Evolutionary conservation across 35 echinoderm and acorn worm species (phyloP), one percentile per base, ranked within the genome.

Genomic region (Amphiura filiformis): DNA sequence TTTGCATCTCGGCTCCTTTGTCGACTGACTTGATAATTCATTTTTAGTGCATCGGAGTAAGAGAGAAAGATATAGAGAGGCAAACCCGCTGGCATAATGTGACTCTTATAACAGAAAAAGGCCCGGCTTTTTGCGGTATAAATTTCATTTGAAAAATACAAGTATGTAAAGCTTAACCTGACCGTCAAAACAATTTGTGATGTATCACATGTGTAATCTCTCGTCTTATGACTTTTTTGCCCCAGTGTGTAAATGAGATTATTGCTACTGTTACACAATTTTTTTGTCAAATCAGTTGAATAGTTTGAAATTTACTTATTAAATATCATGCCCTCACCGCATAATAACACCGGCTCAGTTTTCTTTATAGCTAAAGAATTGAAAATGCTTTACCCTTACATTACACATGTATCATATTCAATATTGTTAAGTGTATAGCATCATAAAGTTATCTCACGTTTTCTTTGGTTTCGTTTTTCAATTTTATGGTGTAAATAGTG

Each of bases 121-220:
- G 61, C 41, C 41, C 41, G 41, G 5, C 17, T 47, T 47, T 47
- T 47, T 47, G 4, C 41, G 41, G 41, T 47, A 70, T 70, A 70
- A 70, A n/a, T 70, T 70, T 70, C 61, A 70, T 3, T 70, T 70
- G 9, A 70, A 52, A 26, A 15, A 70, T 70, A 70, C 61, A 2
- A 70, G 28, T n/a, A n/a, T n/a, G 26, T 70, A 70, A 70, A 70
- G 28, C 9, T 70, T 70, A 70, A 70, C 61, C 61, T 18, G 61
- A 70, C 61, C 61, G 61, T n/a, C 61, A 70, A 70, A 70, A 70
- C 61, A 70, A 70, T 70, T 70, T 70, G 61, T 70, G 61, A 70
- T 70, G 61, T 70, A 70, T 70, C 61, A 70, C 61, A 70, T 70
- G 28, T 70, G 61, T 70, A 70, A 70, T 11, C 61, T 70, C 17